phyloP scores from a whole-genome alignment of 2,888 invertebrate species.

The Tetropium fuscum region DNA sequence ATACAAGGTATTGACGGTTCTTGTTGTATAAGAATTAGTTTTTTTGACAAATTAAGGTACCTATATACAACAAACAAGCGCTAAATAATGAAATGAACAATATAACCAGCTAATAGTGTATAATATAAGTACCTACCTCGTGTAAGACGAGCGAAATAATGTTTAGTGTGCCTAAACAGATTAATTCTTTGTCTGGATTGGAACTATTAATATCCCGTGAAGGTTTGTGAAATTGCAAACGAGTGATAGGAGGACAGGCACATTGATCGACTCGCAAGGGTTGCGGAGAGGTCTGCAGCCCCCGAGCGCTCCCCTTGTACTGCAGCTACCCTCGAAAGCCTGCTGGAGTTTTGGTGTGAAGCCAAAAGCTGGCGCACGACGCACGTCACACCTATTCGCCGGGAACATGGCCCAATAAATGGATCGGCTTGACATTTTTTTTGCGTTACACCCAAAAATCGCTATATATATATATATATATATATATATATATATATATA shows the following conservation, averaged over 20 bases:
- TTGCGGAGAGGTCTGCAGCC: conserved; percentile 65
- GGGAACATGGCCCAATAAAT: background rate
- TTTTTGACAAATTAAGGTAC: too few species aligned
- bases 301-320: conserved; percentile 66
- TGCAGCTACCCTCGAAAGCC: conserved; percentile 56
- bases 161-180: background rate
- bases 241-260: conserved; percentile 54
- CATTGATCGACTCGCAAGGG: conserved; percentile 62
- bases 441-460: too few species aligned
- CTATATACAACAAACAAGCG: too few species aligned
- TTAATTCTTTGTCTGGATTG: conserved; percentile 32
- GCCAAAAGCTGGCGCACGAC: conserved; percentile 45
- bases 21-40: too few species aligned
- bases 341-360: conserved; percentile 41
- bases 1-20: too few species aligned
- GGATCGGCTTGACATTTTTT: too few species aligned
- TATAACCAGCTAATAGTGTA: too few species aligned
- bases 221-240: conserved; percentile 35
- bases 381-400: conserved; percentile 23
- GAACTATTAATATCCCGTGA: conserved; percentile 12
- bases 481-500: too few species aligned
- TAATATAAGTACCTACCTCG: conserved; percentile 8
- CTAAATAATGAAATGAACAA: too few species aligned
- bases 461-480: too few species aligned
- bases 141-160: conserved; percentile 6